Evolutionary conservation across 2,888 invertebrate species (phyloP).

Genomic region (Parelbella ahira): DNA sequence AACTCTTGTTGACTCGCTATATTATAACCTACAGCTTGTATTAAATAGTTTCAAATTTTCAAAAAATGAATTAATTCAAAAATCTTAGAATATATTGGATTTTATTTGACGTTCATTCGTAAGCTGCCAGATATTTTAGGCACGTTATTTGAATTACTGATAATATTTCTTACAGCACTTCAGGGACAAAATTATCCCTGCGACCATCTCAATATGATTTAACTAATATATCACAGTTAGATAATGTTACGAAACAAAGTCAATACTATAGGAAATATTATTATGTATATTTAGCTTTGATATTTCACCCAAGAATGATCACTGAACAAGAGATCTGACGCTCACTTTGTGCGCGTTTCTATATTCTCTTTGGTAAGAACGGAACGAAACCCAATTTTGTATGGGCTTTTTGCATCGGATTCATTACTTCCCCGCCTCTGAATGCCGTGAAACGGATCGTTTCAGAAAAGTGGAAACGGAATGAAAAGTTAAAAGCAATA

Average conservation of each 20-base stretch:
- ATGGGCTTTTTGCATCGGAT: slow-evolving; percentile 19
- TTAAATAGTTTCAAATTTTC: background rate
- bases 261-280: background rate
- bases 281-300: slow-evolving; percentile 1
- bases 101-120: no score
- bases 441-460: slow-evolving; percentile 17
- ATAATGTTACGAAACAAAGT: background rate
- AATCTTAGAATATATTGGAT: no score
- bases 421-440: slow-evolving; percentile 12
- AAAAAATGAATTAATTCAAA: no score
- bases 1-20: background rate
- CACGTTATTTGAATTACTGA: no score
- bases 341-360: slow-evolving; percentile 22
- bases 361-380: slow-evolving; percentile 16
- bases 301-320: slow-evolving; percentile 4
- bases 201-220: no score
- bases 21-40: background rate
- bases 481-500: slow-evolving; percentile 30
- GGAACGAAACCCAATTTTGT: slow-evolving; percentile 23
- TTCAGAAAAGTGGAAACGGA: slow-evolving; percentile 14
- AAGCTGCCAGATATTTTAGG: no score
- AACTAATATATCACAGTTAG: background rate
- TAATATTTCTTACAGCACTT: no score
- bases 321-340: slow-evolving; percentile 3
- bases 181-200: no score